A percentile compares a stretch with the other conserved stretches of the same genome.
phyloP scores from a whole-genome alignment of 1,140 invertebrate genomes.

The Hypsibius dujardini region DNA sequence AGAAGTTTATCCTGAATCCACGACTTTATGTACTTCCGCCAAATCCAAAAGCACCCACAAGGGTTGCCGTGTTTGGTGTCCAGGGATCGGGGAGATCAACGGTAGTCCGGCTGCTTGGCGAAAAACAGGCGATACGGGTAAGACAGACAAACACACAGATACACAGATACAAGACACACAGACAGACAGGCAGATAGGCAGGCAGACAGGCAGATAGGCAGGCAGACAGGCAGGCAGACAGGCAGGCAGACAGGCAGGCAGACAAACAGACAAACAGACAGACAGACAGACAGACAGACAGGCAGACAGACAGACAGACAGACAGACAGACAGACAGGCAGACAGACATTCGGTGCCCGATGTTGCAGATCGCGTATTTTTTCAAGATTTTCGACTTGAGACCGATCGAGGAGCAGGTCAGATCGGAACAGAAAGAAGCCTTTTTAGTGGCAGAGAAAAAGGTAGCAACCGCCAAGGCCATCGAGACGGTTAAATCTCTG shows the following conservation, averaged over 20 bases:
- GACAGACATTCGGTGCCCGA: neutral
- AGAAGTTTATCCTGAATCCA: conserved; percentile 3
- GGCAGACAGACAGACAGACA: no score
- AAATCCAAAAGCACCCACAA: neutral
- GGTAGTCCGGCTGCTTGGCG: neutral
- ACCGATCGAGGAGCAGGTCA: neutral
- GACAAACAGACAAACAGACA: no score
- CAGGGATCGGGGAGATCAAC: neutral
- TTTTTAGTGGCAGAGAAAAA: neutral
- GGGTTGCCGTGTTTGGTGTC: neutral
- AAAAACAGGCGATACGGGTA: neutral
- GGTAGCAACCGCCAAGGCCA: neutral
- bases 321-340: no score
- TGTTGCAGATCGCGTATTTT: neutral
- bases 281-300: no score
- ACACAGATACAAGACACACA: no score
- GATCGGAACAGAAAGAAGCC: neutral
- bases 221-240: no score
- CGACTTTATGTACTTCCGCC: conserved; percentile 1
- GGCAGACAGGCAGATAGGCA: no score
- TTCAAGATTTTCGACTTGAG: neutral
- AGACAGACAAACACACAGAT: neutral
- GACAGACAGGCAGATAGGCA: no score
- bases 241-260: no score
- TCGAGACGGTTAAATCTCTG: neutral